phyloP scores from a whole-genome alignment of 2,888 invertebrate genomes.

The Ochropacha duplaris region DNA sequence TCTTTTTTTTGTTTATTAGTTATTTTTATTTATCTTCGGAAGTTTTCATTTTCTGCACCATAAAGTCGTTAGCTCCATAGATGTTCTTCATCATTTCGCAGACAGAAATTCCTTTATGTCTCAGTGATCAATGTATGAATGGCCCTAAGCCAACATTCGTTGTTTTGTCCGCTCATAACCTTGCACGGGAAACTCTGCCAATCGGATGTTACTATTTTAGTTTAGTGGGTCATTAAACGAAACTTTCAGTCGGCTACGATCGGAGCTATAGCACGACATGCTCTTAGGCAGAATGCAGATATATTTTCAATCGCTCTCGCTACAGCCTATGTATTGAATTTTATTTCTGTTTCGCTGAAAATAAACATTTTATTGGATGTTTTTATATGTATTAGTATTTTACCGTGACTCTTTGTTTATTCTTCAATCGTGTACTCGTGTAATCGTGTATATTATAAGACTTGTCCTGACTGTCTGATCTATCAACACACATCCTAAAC shows the following conservation, averaged over 20 bases:
- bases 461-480: no score
- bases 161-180: conserved; percentile 50
- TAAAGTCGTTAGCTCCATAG: background rate
- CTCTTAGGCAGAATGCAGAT: conserved; percentile 8
- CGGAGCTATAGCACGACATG: conserved; percentile 20
- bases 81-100: conserved; percentile 11
- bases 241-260: conserved; percentile 31
- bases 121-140: conserved; percentile 34
- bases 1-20: background rate
- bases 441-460: no score
- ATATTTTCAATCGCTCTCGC: background rate
- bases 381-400: background rate
- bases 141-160: conserved; percentile 40
- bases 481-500: no score
- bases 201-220: conserved; percentile 65
- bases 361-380: no score
- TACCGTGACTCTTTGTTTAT: background rate
- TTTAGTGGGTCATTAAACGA: conserved; percentile 71
- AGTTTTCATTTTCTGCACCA: background rate
- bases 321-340: no score
- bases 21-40: no score
- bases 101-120: conserved; percentile 19
- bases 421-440: no score
- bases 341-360: no score
- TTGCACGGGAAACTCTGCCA: conserved; percentile 54